phyloP scores from a whole-genome alignment of 2,888 invertebrate genomes.

The Chesias legatella region DNA sequence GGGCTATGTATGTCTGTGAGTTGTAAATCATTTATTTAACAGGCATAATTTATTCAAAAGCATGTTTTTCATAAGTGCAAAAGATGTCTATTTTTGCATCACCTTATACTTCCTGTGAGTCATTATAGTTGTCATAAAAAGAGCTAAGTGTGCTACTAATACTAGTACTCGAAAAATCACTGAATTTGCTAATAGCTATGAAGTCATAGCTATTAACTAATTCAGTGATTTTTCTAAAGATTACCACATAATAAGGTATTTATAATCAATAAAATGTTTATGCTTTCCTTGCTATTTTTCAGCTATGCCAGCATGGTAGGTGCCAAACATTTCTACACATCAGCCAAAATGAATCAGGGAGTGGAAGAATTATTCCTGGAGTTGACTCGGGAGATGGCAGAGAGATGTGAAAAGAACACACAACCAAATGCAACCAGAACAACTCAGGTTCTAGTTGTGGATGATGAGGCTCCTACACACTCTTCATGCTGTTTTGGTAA shows the following conservation, averaged over 20 bases:
- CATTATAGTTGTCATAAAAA: too few species aligned
- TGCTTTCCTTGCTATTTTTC: slow-evolving; percentile 38
- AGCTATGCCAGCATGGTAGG: slow-evolving; percentile 95
- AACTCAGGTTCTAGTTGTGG: slow-evolving; percentile 64
- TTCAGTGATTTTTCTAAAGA: background rate
- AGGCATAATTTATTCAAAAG: too few species aligned
- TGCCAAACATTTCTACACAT: slow-evolving; percentile 95
- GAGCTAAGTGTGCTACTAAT: too few species aligned
- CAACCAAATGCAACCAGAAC: slow-evolving; percentile 46
- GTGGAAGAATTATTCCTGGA: slow-evolving; percentile 95
- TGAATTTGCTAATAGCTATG: too few species aligned
- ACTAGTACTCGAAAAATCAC: too few species aligned
- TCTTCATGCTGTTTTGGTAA: slow-evolving; percentile 60
- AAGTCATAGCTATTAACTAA: too few species aligned
- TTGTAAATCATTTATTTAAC: too few species aligned
- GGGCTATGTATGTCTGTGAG: too few species aligned
- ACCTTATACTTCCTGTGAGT: too few species aligned
- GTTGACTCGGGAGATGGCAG: slow-evolving; percentile 88
- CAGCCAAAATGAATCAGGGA: slow-evolving; percentile 95
- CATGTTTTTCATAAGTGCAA: too few species aligned
- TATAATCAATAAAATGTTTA: background rate
- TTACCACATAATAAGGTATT: background rate
- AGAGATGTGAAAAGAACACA: slow-evolving; percentile 49
- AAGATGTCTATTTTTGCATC: too few species aligned
- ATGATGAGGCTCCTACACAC: slow-evolving; percentile 59